Percentiles rank a stretch among this genome's conserved stretches.
Evolutionary conservation across 2,888 invertebrate genomes (phyloP).

Genomic region (Drosophila demipolita): DNA sequence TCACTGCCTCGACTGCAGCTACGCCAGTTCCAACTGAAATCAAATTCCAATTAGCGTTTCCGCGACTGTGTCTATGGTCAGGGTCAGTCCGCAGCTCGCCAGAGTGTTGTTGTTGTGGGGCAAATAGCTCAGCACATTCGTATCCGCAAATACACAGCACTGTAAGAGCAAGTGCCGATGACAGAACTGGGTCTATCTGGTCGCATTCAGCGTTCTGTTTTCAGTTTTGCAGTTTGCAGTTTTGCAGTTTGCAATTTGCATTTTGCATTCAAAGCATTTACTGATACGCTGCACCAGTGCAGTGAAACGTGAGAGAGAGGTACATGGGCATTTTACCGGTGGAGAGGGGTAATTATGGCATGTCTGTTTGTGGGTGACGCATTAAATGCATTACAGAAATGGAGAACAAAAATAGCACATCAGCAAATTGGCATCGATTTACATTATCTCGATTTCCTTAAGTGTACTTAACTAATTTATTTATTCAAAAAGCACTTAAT

Average conservation of each 20-base stretch:
- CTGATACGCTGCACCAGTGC: conserved; percentile 58
- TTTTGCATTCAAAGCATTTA: conserved; percentile 46
- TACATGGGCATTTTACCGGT: conserved; percentile 17
- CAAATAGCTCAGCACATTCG: conserved; percentile 45
- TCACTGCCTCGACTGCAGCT: neutral
- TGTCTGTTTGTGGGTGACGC: conserved; percentile 27
- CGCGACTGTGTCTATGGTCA: conserved; percentile 71
- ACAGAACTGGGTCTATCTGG: conserved; percentile 17
- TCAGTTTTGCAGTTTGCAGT: conserved; percentile 9
- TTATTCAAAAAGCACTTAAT: neutral
- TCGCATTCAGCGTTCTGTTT: conserved; percentile 35
- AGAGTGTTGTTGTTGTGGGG: conserved; percentile 7
- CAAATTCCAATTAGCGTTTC: conserved; percentile 44
- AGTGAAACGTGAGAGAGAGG: conserved; percentile 62
- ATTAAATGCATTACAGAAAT: conserved; percentile 14
- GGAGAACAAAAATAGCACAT: neutral
- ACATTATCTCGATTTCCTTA: neutral
- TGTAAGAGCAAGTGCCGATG: conserved; percentile 10
- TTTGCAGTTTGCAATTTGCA: conserved; percentile 14
- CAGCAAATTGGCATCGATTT: conserved; percentile 1
- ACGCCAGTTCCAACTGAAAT: conserved; percentile 5
- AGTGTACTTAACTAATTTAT: neutral
- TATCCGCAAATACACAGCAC: neutral
- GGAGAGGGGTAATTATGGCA: neutral
- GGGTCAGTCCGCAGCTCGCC: conserved; percentile 47